Percentiles rank a stretch among this genome's conserved stretches.
Conservation (phyloP, 1,140 invertebrate genomes). For the Caerostris darwini region DNA sequence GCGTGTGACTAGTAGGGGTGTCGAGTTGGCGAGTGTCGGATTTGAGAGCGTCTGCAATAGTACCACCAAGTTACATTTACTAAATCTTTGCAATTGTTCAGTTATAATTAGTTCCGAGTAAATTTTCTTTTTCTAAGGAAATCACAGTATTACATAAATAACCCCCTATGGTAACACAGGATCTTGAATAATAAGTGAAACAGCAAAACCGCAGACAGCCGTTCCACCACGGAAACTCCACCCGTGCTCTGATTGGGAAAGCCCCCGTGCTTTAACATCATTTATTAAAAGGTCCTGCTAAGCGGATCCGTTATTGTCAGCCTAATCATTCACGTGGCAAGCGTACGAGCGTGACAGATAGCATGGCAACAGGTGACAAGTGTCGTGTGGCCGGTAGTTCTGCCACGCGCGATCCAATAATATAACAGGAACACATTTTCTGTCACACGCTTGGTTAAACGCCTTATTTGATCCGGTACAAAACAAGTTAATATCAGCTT, state of each 20-base stretch:
- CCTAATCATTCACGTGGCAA: constrained; percentile 17
- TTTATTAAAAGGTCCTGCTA: background rate
- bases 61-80: too few species aligned
- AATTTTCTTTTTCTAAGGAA: too few species aligned
- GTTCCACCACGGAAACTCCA: background rate
- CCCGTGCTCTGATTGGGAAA: background rate
- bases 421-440: background rate
- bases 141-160: background rate
- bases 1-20: too few species aligned
- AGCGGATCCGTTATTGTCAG: background rate
- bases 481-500: background rate
- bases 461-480: background rate
- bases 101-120: too few species aligned
- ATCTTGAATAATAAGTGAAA: background rate
- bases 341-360: constrained; percentile 24
- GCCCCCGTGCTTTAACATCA: background rate
- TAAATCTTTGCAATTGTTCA: too few species aligned
- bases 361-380: constrained; percentile 1
- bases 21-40: too few species aligned
- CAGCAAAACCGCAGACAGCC: background rate
- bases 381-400: background rate
- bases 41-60: too few species aligned
- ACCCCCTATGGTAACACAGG: background rate
- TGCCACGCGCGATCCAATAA: background rate
- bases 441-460: background rate